Base-by-base conservation (phyloP, 35 echinoderm and acorn worm species). In the Acanthaster planci region DNA sequence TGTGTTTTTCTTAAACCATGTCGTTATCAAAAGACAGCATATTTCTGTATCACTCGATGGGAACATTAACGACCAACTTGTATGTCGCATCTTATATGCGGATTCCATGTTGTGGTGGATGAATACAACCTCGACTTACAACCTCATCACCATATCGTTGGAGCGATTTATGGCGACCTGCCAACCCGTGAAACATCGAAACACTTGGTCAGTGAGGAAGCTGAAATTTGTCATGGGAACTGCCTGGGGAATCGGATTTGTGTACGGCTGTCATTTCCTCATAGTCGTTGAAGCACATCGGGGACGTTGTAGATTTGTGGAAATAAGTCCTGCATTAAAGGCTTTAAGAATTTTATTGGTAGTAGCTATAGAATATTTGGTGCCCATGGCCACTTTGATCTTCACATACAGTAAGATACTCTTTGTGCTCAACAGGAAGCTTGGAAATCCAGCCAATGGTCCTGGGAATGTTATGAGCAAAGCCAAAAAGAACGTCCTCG, bases 171-270 rank as follows among this genome's bases (percentile, higher is more conserved):
- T 34, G 23, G 23, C 29, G 26, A 72, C 64, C 10, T 72, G 64
- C 64, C 34, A 29, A 14, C 64, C 64, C 21, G 64, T 72, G 26
- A 72, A 36, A 72, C 64, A 72, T 34, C 64, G 64, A 26, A 72
- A 72, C 23, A 31, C 14, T 34, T 72, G 64, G 26, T 72, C 64
- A 21, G 10, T 29, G 10, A 14, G 22, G 2, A 72, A 72, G 64
- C 26, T 72, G 26, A 72, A 72, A 29, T 26, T 72, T 36, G 0
- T 34, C 26, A 72, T 72, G 64, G 23, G 64, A 31, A 34, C 29
- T 72, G 64, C 64, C 34, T 72, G 64, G 64, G 34, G 1, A 2
- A 72, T 72, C 10, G 64, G 64, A 27, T 72, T 36, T 9, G 9
- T 34, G 7, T 35, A 72, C 34, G 60, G 23, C 0, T 34, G 12